Base-by-base conservation (phyloP, 2,113 vertebrate genomes). In the Eptatretus burgeri region DNA sequence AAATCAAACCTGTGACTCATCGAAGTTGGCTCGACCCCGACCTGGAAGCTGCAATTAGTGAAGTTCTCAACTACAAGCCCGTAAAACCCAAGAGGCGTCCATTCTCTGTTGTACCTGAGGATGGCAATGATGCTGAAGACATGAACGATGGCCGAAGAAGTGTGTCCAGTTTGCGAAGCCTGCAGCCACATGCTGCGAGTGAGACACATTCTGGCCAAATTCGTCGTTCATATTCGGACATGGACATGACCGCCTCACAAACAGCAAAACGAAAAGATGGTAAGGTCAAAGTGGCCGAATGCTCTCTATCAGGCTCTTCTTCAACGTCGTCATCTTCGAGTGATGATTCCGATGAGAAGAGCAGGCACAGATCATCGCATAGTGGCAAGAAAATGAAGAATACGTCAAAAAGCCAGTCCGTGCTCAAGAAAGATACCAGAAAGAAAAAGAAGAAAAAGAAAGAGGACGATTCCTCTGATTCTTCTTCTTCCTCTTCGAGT, bases 11-110 rank as follows among this genome's bases (percentile, higher is more conserved):
- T 0, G 77, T 74, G 51, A 73, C 76, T 50, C 85, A 80, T 52
- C 80, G 73, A 64, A 84, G 77, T 71, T 93, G 83, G 73, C 77
- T 96, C 1, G 86, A 96, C 71, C 86, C 88, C 0, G 85, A 86
- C 69, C 74, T 95, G 69, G 89, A 96, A 69, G 83, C 84, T 0
- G 85, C 89, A 64, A 93, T 96, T 72, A 82, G 79, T 2, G 89
- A 96, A 70, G 87, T 96, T 19, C 70, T 96, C 68, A 93, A 75
- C 71, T 95, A 86, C 73, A 83, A 83, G 70, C 81, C 84, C 1
- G 73, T 74, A 66, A 69, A 74, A 14, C 79, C 80, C 63, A 79
- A 81, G 71, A 76, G 79, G 64, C 78, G 72, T 62, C 80, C 81
- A 68, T 73, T 80, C 63, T 83, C 80, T 52, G 73, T 70, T 0